Percentiles rank a stretch among this genome's conserved stretches.
Conservation (phyloP, 2,888 invertebrate genomes). For the Fragum whitleyi region DNA sequence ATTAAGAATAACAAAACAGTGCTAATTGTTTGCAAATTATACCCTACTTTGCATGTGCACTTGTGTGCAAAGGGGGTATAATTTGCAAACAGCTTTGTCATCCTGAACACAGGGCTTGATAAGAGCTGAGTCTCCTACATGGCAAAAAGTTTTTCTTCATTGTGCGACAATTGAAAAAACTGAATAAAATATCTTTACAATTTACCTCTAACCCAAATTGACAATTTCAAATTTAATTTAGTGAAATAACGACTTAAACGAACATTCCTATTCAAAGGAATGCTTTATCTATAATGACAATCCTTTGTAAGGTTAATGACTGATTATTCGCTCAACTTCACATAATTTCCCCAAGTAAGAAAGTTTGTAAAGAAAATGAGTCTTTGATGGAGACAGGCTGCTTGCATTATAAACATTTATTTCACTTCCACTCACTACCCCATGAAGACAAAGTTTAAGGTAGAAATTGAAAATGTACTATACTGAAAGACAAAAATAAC, state of each 20-base stretch:
- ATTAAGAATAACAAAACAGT: too few relatives aligned
- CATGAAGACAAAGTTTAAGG: too few relatives aligned
- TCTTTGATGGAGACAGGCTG: constrained; percentile 46
- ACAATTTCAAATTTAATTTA: constrained; percentile 49
- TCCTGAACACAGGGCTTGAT: too few relatives aligned
- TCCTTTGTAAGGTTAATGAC: constrained; percentile 34
- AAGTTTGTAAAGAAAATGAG: constrained; percentile 35
- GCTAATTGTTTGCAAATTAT: too few relatives aligned
- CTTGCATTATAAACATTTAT: neutral
- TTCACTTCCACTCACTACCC: too few relatives aligned
- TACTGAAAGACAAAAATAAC: too few relatives aligned
- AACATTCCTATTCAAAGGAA: constrained; percentile 31
- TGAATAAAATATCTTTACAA: constrained; percentile 5
- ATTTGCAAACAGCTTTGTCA: too few relatives aligned
- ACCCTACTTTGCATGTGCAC: too few relatives aligned
- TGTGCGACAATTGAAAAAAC: neutral
- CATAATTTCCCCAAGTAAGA: constrained; percentile 44
- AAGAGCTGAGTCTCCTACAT: neutral
- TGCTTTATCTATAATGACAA: constrained; percentile 32
- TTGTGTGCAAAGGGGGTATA: too few relatives aligned
- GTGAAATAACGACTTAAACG: constrained; percentile 30
- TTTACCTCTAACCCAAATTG: constrained; percentile 9
- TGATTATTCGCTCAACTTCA: constrained; percentile 54
- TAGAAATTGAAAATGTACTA: too few relatives aligned
- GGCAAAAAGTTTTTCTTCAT: neutral